Base-by-base conservation (phyloP, 2,113 vertebrate species). In the Psittacula cyanocephala region DNA sequence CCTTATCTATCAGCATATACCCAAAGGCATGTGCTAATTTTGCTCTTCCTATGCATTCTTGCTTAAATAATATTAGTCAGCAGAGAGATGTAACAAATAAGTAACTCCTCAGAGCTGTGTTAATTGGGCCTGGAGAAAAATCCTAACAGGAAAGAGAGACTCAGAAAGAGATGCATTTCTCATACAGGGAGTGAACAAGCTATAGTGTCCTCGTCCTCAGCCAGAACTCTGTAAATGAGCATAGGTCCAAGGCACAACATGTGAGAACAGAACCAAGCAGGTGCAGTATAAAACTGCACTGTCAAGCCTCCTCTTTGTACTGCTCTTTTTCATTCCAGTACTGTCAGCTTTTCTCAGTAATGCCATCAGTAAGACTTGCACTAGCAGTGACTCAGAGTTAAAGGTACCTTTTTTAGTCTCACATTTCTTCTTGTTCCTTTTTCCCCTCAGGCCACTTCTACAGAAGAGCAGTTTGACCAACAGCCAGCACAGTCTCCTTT, bases 401-500 rank as follows among this genome's bases (percentile, higher is more conserved):
- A 75, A 77, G 29, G 37, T 60, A 28, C 17, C 11, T 1, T 43
- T 77, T 93, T 72, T 19, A 31, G 44, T 81, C n/a, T 83, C 35
- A 74, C 8, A 9, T 93, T 68, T 39, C 77, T 49, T 41, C 75
- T 47, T 41, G 14, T 52, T 94, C 50, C 4, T 25, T 84, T 59
- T 47, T 49, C 47, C 86, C 18, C 80, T 81, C 86, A 98, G 98
- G 91, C 84, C 27, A 2, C 1, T 2, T 83, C 93, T 60, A 81
- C 93, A 19, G 98, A 97, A 79, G 97, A 97, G 17, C 95, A 68
- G 8, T 57, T 15, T 2, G 94, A 97, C 59, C 95, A 81, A 6
- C 81, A 86, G 59, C 8, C 77, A 5, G 47, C 10, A 9, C 84
- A 41, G 29, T 96, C 92, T 44, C 95, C 96, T 49, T 57, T 97